Percentiles rank a stretch among this genome's conserved stretches.
Conservation (phyloP, 2,113 vertebrate genomes). For the Actinemys pallida region DNA sequence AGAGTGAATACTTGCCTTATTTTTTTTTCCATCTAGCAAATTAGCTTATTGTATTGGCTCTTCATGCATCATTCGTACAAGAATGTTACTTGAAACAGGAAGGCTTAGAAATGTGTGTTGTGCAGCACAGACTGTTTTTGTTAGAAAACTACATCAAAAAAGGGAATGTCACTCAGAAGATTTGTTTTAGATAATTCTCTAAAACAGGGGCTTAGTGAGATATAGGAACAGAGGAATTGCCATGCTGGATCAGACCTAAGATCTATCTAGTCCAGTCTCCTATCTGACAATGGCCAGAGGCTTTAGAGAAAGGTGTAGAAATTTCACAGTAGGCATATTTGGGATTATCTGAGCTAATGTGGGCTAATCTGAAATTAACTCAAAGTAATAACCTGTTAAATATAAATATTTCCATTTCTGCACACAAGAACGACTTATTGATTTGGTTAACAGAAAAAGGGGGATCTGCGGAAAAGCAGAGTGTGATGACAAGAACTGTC, state of each 20-base stretch:
- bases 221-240: background rate
- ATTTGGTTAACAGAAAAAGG: rapidly evolving
- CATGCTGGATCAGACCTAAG: background rate
- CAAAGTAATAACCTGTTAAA: background rate
- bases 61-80: background rate
- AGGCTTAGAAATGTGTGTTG: background rate
- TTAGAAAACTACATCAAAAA: background rate
- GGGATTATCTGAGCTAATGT: background rate
- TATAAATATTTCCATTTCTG: background rate
- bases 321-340: background rate
- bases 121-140: background rate
- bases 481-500: background rate
- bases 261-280: background rate
- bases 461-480: background rate
- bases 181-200: background rate
- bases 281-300: background rate
- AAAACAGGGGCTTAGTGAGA: background rate
- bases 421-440: background rate
- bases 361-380: background rate
- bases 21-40: background rate
- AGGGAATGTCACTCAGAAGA: background rate
- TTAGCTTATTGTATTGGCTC: background rate
- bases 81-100: background rate
- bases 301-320: background rate
- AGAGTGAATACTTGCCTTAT: background rate